phyloP scores from a whole-genome alignment of 2,113 vertebrate species.

The Sialia sialis region DNA sequence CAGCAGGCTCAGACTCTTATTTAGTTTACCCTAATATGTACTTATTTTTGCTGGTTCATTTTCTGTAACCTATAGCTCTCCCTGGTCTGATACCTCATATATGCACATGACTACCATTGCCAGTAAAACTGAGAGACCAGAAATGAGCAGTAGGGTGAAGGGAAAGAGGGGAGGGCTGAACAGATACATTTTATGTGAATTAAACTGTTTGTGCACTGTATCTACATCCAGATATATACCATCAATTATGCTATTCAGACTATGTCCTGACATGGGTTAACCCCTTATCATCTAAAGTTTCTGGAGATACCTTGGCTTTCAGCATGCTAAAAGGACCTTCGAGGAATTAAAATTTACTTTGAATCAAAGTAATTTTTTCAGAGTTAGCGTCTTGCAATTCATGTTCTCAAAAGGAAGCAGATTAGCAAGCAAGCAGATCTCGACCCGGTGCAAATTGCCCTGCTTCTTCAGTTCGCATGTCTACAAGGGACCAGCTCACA shows the following conservation, averaged over 20 bases:
- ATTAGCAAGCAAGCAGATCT: background rate
- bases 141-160: background rate
- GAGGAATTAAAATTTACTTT: background rate
- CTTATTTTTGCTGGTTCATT: background rate
- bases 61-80: background rate
- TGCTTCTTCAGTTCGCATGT: background rate
- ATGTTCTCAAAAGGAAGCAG: background rate
- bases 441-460: background rate
- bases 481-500: background rate
- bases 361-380: background rate
- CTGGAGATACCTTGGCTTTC: background rate
- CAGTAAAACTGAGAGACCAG: constrained; percentile 13
- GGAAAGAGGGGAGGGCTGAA: background rate
- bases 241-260: background rate
- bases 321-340: background rate
- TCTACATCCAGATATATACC: background rate
- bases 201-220: background rate
- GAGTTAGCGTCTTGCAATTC: background rate
- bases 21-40: background rate
- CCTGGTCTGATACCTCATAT: background rate
- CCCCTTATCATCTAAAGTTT: background rate
- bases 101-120: background rate
- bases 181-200: background rate
- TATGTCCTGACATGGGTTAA: background rate
- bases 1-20: background rate